Evolutionary conservation across 1,140 invertebrate genomes (phyloP).

Genomic region (Protaetia brevitarsis): DNA sequence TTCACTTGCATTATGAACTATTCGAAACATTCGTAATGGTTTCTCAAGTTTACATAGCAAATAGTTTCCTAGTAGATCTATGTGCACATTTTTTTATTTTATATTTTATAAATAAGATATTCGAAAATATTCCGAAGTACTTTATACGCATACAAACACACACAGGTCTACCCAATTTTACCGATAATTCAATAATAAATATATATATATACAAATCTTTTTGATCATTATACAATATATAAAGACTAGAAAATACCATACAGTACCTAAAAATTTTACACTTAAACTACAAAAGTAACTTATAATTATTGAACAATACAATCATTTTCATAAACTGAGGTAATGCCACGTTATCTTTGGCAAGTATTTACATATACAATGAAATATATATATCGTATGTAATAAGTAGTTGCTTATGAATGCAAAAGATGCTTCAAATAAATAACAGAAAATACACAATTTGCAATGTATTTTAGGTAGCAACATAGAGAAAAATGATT

Average conservation of each 20-base stretch:
- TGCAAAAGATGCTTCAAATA: background rate
- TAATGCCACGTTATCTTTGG: constrained; percentile 10
- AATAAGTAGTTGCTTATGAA: background rate
- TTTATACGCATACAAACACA: background rate
- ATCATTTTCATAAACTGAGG: constrained; percentile 3
- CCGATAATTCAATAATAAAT: constrained; percentile 11
- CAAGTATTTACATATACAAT: background rate
- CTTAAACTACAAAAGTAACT: constrained; percentile 2
- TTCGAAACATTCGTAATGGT: background rate
- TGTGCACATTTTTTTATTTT: background rate
- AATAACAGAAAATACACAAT: background rate
- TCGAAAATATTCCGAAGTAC: background rate
- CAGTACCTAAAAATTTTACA: background rate
- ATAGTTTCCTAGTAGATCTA: background rate
- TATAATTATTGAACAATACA: background rate
- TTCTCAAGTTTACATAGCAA: constrained; percentile 4
- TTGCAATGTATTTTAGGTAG: too few relatives aligned
- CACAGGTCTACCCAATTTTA: background rate
- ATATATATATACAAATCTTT: constrained; percentile 16
- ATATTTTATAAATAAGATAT: constrained; percentile 5
- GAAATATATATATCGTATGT: background rate
- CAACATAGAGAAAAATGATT: background rate
- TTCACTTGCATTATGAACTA: constrained; percentile 4
- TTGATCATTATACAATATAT: constrained; percentile 6
- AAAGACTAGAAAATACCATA: constrained; percentile 15